phyloP scores from a whole-genome alignment of 2,888 invertebrate genomes.

The Eilema sororculum region DNA sequence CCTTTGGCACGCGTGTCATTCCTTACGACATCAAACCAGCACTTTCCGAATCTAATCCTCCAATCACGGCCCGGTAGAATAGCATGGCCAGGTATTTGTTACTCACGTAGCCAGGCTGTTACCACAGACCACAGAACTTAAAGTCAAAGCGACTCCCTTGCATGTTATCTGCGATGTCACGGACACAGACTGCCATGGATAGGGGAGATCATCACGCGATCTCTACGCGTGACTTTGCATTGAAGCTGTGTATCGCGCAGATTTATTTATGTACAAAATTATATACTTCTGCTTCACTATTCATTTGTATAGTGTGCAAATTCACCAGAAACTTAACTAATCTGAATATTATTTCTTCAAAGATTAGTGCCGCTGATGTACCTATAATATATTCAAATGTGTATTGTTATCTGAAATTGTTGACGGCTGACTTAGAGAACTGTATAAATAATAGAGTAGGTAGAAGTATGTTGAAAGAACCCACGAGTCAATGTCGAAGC shows the following conservation, averaged over 20 bases:
- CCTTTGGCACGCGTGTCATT: too few species aligned
- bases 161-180: too few species aligned
- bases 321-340: constrained; percentile 19
- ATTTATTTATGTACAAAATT: constrained; percentile 18
- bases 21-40: too few species aligned
- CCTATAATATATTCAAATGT: constrained; percentile 4
- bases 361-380: background rate
- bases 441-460: background rate
- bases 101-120: too few species aligned
- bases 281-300: constrained; percentile 18
- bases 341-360: constrained; percentile 14
- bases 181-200: too few species aligned
- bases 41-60: too few species aligned
- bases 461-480: background rate
- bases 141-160: too few species aligned
- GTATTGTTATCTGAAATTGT: constrained; percentile 13
- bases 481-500: background rate
- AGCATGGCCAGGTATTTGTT: too few species aligned
- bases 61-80: too few species aligned
- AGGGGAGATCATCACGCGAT: background rate
- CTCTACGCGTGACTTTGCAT: background rate
- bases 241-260: background rate
- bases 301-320: constrained; percentile 24
- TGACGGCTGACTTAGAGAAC: background rate
- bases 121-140: too few species aligned